These are phyloP conservation scores for Hedya salicella DNA, from an alignment of 2,888 invertebrate species.

Conservation along the genomic window DNA sequence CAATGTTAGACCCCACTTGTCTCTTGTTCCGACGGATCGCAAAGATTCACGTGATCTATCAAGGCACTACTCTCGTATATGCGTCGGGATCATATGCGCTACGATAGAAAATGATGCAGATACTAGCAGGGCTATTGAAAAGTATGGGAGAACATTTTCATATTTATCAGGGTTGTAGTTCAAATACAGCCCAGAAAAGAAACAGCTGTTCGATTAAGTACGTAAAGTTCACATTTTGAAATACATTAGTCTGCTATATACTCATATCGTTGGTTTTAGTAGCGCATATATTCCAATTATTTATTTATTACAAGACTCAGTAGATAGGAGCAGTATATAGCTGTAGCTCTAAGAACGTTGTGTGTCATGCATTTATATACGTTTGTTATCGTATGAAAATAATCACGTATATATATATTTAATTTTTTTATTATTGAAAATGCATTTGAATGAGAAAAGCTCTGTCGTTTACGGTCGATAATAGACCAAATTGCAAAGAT, in stretches of 20 bases:
- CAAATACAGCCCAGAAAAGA: too few species aligned
- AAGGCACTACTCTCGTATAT: background rate
- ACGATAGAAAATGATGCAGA: slow-evolving; percentile 4
- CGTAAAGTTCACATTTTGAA: too few species aligned
- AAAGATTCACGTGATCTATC: background rate
- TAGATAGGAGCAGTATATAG: slow-evolving; percentile 69
- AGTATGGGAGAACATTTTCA: too few species aligned
- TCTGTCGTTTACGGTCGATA: slow-evolving; percentile 52
- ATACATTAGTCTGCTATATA: background rate
- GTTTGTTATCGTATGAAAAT: slow-evolving; percentile 64
- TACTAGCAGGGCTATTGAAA: background rate
- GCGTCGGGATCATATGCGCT: slow-evolving; percentile 5
- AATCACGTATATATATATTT: slow-evolving; percentile 55
- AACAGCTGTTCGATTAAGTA: too few species aligned
- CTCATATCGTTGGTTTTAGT: background rate
- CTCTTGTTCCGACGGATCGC: background rate
- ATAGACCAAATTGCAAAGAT: slow-evolving; percentile 51
- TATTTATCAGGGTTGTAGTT: too few species aligned
- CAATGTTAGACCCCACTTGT: too few species aligned
- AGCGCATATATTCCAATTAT: slow-evolving; percentile 16
- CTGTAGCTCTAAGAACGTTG: slow-evolving; percentile 71
- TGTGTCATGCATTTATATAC: slow-evolving; percentile 72
- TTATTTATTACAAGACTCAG: slow-evolving; percentile 48
- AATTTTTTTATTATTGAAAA: slow-evolving; percentile 55
- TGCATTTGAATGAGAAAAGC: slow-evolving; percentile 60